These are phyloP conservation scores for Conopomorpha cramerella DNA, from an alignment of 1,140 invertebrate genomes.

Conservation along the genomic window DNA sequence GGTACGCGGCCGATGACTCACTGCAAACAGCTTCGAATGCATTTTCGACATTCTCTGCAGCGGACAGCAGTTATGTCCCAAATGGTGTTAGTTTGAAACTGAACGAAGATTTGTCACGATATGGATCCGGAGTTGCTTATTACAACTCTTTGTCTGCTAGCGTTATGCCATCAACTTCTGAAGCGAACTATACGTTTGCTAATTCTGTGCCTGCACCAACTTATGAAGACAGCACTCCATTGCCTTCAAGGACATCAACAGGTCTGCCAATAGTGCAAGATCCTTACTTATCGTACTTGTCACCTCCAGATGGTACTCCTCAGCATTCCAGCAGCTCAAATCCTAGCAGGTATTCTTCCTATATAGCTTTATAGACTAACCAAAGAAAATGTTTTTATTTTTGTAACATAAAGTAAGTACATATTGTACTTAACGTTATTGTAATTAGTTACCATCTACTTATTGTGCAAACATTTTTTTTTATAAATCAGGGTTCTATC, in stretches of 20 bases:
- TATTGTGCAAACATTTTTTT: too few relatives aligned
- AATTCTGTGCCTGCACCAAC: constrained; percentile 19
- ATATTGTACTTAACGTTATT: too few relatives aligned
- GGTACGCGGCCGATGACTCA: constrained; percentile 45
- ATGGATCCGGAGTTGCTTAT: constrained; percentile 22
- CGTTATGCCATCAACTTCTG: constrained; percentile 18
- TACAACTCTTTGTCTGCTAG: constrained; percentile 28
- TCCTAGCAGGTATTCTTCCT: constrained; percentile 32
- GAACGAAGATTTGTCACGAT: constrained; percentile 33
- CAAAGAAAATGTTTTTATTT: background rate
- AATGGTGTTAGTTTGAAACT: constrained; percentile 42
- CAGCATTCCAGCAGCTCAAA: constrained; percentile 13
- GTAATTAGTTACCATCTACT: too few relatives aligned
- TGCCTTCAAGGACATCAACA: constrained; percentile 18
- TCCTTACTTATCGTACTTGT: constrained; percentile 33
- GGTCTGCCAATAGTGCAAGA: constrained; percentile 25
- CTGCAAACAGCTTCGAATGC: constrained; percentile 32
- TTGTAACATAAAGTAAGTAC: background rate
- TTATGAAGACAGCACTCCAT: constrained; percentile 30
- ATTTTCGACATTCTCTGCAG: constrained; percentile 22
- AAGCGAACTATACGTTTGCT: constrained; percentile 23
- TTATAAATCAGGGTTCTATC: too few relatives aligned
- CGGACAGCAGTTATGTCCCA: constrained; percentile 35
- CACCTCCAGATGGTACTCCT: constrained; percentile 21
- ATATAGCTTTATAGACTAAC: constrained; percentile 25